These are phyloP conservation scores for Falco columbarius DNA, from an alignment of 2,797 vertebrate genomes.

Conservation along the genomic window DNA sequence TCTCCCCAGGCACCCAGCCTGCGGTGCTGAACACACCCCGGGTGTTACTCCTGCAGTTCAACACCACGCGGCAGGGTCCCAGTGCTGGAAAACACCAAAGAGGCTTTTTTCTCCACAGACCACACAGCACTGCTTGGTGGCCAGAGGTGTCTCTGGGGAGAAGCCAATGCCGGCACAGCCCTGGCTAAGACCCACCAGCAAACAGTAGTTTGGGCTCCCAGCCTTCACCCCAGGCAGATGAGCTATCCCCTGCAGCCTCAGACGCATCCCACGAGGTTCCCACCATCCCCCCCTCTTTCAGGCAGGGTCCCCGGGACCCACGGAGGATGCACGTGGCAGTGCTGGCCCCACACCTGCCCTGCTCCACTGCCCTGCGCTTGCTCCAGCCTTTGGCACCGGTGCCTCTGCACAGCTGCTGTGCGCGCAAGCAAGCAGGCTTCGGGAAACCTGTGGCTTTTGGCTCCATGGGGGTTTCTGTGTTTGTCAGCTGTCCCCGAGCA, in stretches of 20 bases:
- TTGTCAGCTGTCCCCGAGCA: not conserved
- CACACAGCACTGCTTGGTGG: not conserved
- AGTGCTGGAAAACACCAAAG: not conserved
- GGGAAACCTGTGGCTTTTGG: not conserved
- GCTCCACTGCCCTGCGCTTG: not conserved
- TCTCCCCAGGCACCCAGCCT: not conserved
- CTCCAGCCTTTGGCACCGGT: fast-evolving
- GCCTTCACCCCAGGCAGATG: not conserved
- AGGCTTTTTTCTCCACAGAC: not conserved
- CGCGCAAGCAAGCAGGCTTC: not conserved
- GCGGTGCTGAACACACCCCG: fast-evolving
- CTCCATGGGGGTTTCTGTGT: fast-evolving
- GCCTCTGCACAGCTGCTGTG: not conserved
- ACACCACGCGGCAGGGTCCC: fast-evolving
- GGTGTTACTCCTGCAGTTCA: not conserved
- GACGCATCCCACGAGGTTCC: fast-evolving
- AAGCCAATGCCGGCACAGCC: not conserved
- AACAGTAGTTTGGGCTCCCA: not conserved
- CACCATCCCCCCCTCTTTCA: fast-evolving
- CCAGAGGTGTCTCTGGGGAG: not conserved
- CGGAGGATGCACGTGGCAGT: not conserved
- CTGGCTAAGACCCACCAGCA: not conserved
- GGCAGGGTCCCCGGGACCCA: not conserved
- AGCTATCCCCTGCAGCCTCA: not conserved
- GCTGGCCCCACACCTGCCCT: fast-evolving